These are phyloP conservation scores for Sinocyclocheilus maitianheensis DNA, from an alignment of 2,113 vertebrate species.

Conservation along the genomic window DNA sequence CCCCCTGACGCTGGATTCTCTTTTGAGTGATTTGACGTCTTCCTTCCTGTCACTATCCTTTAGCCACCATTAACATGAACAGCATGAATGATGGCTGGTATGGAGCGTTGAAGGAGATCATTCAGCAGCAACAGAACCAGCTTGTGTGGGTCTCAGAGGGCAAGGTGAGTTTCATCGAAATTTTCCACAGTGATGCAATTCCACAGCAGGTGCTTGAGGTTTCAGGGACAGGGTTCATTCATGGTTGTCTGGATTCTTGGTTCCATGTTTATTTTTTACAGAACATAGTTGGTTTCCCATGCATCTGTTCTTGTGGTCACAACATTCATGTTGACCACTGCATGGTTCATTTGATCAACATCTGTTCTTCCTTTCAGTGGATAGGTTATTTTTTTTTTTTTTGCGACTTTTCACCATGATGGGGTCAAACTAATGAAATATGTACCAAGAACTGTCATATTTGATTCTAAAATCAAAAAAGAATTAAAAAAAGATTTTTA, in stretches of 20 bases:
- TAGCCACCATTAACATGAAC: slow-evolving; percentile 97
- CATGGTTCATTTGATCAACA: neutral
- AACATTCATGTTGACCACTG: neutral
- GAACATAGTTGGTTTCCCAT: neutral
- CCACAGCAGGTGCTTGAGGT: neutral
- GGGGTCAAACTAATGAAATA: neutral
- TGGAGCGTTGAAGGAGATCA: slow-evolving; percentile 90
- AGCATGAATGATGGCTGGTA: slow-evolving; percentile 99
- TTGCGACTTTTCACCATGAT: neutral
- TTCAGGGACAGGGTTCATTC: slow-evolving; percentile 3
- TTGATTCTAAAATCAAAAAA: too few species aligned
- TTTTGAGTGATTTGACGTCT: neutral
- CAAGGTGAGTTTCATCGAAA: slow-evolving; percentile 81
- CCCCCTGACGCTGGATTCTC: neutral
- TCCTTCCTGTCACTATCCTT: slow-evolving; percentile 41
- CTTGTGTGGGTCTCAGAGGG: slow-evolving; percentile 99
- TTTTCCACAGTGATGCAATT: neutral
- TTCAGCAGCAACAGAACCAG: slow-evolving; percentile 97
- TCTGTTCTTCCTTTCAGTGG: too few species aligned
- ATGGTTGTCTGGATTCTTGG: neutral
- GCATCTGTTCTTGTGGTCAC: neutral
- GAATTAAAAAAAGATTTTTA: too few species aligned
- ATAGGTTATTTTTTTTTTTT: neutral
- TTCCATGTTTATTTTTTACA: neutral
- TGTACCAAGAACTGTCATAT: neutral